Evolutionary conservation across 2,113 vertebrate species (phyloP), one percentile per base, ranked within the genome.

Genomic region (Plectropomus leopardus): DNA sequence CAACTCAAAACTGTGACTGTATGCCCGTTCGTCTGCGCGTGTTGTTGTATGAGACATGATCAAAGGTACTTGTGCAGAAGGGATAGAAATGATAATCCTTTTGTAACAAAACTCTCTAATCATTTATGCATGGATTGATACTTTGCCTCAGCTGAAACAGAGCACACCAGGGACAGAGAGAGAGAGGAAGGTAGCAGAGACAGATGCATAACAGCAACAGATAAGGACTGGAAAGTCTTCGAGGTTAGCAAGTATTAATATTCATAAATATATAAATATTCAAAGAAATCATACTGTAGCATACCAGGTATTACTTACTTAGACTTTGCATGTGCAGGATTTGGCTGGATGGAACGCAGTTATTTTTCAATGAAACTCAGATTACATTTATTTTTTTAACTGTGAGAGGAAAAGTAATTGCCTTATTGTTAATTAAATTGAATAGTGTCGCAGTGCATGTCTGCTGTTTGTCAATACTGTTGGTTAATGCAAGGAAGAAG

Each of bases 51-150:
- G 50, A 21, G 21, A 73, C 72, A 66, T 4, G 51, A 84, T 80
- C 79, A 87, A 86, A 91, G 69, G 63, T 59, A 16, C 32, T 78
- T 36, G 24, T 75, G 72, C 72, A 55, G 58, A 17, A 66, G 66
- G 40, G 54, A 80, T 24, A 64, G 47, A 86, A 78, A 80, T 36
- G 36, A 83, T 81, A 82, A 90, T 86, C 76, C 45, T 6, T 89
- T 70, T 61, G 76, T 80, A 76, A 81, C 66, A 82, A 76, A 89
- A 76, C 47, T 67, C 64, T 84, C n/a, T 23, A 72, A 80, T 90
- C 74, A 87, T 82, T 89, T 80, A 87, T 88, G 79, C 72, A 82
- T 54, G 45, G 63, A 65, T 81, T 83, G 83, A 72, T 84, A 86
- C 45, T 69, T 79, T 48, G 74, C 82, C 61, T 80, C 24, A 55